Evolutionary conservation across 1,140 invertebrate species (phyloP), one percentile per base, ranked within the genome.

Genomic region (Caenorhabditis remanei): DNA sequence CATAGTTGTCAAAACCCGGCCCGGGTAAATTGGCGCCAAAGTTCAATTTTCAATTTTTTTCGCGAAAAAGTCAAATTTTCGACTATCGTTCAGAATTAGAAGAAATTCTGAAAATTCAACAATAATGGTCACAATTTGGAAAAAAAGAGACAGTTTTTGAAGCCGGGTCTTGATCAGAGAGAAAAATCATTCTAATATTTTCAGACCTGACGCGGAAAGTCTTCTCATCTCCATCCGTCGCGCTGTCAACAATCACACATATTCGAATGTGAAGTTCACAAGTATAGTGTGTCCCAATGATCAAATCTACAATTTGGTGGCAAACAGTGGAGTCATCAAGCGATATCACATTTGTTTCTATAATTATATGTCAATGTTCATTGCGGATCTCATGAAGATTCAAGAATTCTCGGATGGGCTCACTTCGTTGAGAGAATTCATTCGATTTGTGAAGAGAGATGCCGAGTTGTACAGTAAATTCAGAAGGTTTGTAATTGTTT

Each of bases 231-330:
- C 46, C 9, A 48, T 79, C 19, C 71, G 71, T 7, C 71, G 71
- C 11, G 71, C 71, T 16, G 46, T 79, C 71, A 79, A 50, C 71
- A 79, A 14, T n/a, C 53, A 53, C 71, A 79, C 32, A 11, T 79
- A 50, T 24, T 50, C 46, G 24, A 79, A 21, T 50, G 71, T 79
- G 11, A 79, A 50, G n/a, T 79, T 79, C 71, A 19, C 7, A 8
- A 79, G 24, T n/a, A 14, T 79, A 19, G 71, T 79, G 2, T 79
- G 71, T 13, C 46, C 71, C 1, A 14, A 50, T 53, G 19, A 79
- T 53, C 8, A 48, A 5, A 13, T 50, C 4, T 50, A 50, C 9
- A 21, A 79, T 1, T 13, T 79, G 46, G 8, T 79, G 7, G 7
- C 16, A 1, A 24, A 8, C 8, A 79, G 46, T 53, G 46, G 40